phyloP scores from a whole-genome alignment of 1,140 invertebrate genomes.

The Steinernema khuongi region DNA sequence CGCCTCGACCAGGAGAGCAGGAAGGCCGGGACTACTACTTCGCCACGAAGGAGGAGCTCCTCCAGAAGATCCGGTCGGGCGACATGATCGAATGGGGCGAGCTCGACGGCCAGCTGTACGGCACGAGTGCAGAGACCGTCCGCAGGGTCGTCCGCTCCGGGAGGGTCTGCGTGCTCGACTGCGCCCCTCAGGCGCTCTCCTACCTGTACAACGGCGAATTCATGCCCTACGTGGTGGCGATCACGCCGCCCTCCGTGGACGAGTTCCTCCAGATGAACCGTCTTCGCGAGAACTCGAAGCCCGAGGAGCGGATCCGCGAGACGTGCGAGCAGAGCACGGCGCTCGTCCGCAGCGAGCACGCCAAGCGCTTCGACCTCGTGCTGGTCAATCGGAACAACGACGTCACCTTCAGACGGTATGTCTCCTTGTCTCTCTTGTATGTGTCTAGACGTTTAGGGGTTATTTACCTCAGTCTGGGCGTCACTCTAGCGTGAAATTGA shows the following conservation, averaged over 20 bases:
- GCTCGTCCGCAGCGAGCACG: constrained; percentile 54
- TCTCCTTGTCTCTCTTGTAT: no score
- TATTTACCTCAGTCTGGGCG: no score
- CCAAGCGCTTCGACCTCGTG: constrained; percentile 88
- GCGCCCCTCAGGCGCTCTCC: constrained; percentile 67
- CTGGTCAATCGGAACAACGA: constrained; percentile 93
- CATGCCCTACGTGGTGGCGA: constrained; percentile 95
- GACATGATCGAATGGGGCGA: constrained; percentile 90
- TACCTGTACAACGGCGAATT: constrained; percentile 75
- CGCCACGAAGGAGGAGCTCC: constrained; percentile 81
- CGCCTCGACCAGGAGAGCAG: constrained; percentile 82
- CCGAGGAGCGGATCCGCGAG: background rate
- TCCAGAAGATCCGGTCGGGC: constrained; percentile 80
- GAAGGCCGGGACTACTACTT: constrained; percentile 93
- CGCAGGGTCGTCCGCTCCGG: constrained; percentile 81
- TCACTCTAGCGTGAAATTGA: no score
- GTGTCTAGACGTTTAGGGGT: no score
- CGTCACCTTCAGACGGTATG: constrained; percentile 65
- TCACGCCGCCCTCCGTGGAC: constrained; percentile 75
- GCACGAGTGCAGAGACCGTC: constrained; percentile 82
- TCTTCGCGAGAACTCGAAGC: constrained; percentile 31
- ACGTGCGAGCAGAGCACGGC: background rate
- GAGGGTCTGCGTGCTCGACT: constrained; percentile 96
- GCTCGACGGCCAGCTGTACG: constrained; percentile 77
- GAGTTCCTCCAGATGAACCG: constrained; percentile 61